Conservation (phyloP, 2,113 vertebrate genomes). For the Holacanthus passer region DNA sequence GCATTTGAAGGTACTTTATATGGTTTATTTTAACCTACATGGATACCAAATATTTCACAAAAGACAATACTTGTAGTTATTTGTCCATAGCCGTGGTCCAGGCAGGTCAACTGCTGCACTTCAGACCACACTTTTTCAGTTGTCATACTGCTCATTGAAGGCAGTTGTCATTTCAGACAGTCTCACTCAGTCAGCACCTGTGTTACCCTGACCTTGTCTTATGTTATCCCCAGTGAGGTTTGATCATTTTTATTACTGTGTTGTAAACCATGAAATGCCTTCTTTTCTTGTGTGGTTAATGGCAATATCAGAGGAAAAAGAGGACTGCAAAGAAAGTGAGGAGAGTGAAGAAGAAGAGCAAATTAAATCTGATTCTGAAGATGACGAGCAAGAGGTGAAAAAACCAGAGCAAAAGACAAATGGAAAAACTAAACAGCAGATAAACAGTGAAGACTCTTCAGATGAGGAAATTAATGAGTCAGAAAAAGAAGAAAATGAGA, state of each 20-base stretch:
- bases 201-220: not conserved
- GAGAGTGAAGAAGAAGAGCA: slow-evolving; percentile 33
- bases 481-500: slow-evolving; percentile 1
- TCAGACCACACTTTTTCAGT: not conserved
- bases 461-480: slow-evolving; percentile 41
- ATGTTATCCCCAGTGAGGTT: not conserved
- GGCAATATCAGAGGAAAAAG: slow-evolving; percentile 53
- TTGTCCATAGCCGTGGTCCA: not conserved
- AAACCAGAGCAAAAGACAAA: not conserved
- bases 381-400: slow-evolving; percentile 8
- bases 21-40: too few species aligned
- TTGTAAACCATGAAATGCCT: not conserved
- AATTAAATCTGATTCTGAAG: slow-evolving; percentile 25
- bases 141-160: not conserved
- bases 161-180: not conserved
- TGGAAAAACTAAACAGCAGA: not conserved
- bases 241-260: not conserved
- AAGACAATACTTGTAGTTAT: not conserved
- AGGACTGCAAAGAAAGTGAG: slow-evolving; percentile 25
- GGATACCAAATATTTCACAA: not conserved
- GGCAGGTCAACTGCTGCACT: not conserved
- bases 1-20: too few species aligned
- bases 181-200: too few species aligned
- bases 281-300: slow-evolving; percentile 2
- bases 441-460: slow-evolving; percentile 11